A percentile compares a stretch with the other conserved stretches of the same genome.
Conservation (phyloP, 2,113 vertebrate species). For the Artemisiospiza belli region DNA sequence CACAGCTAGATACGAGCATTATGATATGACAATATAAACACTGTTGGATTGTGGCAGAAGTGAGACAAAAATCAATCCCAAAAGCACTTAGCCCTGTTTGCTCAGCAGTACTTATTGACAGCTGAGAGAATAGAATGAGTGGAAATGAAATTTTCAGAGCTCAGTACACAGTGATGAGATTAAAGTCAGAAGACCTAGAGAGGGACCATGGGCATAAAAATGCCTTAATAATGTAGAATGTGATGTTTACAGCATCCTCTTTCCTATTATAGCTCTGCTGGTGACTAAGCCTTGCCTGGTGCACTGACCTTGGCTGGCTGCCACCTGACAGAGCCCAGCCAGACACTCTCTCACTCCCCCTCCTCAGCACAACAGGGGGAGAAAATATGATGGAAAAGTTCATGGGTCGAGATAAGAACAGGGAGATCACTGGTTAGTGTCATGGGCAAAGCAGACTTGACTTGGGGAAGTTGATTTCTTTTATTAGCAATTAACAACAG, state of each 20-base stretch:
- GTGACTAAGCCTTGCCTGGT: neutral
- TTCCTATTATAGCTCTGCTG: neutral
- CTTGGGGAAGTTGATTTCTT: neutral
- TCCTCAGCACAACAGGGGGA: neutral
- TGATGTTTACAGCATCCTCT: neutral
- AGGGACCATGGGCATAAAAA: neutral
- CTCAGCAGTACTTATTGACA: neutral
- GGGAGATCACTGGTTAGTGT: neutral
- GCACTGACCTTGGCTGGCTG: neutral
- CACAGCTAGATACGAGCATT: neutral
- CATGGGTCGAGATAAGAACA: neutral
- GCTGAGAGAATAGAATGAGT: neutral
- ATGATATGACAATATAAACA: neutral
- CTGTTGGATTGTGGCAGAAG: neutral
- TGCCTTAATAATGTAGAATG: neutral
- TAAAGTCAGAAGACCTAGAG: neutral
- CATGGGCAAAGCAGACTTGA: neutral
- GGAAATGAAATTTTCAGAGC: constrained; percentile 26
- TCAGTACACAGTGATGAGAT: neutral
- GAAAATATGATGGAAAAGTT: neutral
- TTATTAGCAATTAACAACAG: neutral
- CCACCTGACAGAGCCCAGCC: neutral
- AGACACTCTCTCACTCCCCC: neutral
- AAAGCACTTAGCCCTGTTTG: neutral
- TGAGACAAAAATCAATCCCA: neutral